Evolutionary conservation across 2,888 invertebrate species (phyloP).

Genomic region (Cataglyphis altisquamis): DNA sequence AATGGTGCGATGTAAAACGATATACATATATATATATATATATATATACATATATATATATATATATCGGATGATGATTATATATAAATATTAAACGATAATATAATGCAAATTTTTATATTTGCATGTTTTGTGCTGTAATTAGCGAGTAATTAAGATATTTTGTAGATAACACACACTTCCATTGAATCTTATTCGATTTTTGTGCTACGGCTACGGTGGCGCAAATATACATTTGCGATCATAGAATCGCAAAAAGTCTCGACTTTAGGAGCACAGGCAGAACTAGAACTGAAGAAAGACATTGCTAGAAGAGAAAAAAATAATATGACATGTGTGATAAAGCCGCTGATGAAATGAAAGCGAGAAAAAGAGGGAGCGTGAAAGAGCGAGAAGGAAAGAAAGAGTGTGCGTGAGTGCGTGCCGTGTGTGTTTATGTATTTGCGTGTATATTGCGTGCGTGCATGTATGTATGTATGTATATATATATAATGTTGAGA

Average conservation of each 20-base stretch:
- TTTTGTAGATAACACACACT: conserved; percentile 86
- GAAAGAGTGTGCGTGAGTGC: conserved; percentile 33
- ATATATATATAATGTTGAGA: conserved; percentile 15
- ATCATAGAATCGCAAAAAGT: conserved; percentile 75
- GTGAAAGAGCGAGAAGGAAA: conserved; percentile 46
- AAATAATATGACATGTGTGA: conserved; percentile 59
- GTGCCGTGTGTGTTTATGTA: conserved; percentile 31
- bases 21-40: conserved; percentile 44
- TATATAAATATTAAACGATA: conserved; percentile 83
- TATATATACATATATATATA: no score
- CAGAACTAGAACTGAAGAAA: conserved; percentile 76
- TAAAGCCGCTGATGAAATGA: conserved; percentile 59
- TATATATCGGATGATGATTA: conserved; percentile 80
- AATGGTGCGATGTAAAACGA: conserved; percentile 74
- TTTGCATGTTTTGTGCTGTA: conserved; percentile 86
- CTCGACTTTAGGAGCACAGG: conserved; percentile 80
- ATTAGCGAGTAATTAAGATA: conserved; percentile 86
- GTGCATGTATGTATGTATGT: conserved; percentile 39
- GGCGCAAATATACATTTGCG: conserved; percentile 66
- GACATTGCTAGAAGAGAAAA: conserved; percentile 70
- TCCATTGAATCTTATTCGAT: conserved; percentile 84
- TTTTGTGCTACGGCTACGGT: conserved; percentile 69
- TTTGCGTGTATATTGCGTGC: conserved; percentile 34
- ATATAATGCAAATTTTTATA: conserved; percentile 86
- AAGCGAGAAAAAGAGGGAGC: conserved; percentile 51